Evolutionary conservation across 2,113 vertebrate genomes (phyloP), one percentile per base, ranked within the genome.

Genomic region (Percopsis transmontana): DNA sequence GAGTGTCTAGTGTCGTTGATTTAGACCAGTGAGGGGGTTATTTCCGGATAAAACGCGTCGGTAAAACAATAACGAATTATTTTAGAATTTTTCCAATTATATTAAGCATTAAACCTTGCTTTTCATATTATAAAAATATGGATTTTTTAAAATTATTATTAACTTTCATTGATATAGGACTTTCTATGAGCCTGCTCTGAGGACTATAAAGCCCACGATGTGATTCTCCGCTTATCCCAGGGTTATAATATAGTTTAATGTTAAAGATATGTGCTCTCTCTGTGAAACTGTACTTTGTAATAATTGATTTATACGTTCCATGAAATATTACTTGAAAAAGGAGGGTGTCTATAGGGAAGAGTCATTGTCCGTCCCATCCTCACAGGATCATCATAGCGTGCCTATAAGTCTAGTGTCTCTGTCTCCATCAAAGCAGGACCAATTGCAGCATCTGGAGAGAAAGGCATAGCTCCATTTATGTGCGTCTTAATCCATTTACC

Each of bases 401-500:
- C 53, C 59, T 60, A 33, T 63, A 18, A 48, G 20, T 65, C 44
- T 47, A n/a, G 16, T 2, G 18, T 65, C 51, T 3, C 51, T 3
- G 33, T 68, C 18, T 39, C 38, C 20, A 41, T 71, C 57, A 65
- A 68, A 77, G 70, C 47, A 11, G 6, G 42, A 55, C 55, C 48
- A 41, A 40, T 69, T 57, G 19, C 42, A 40, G 38, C 64, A 48
- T 73, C 68, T 4, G 0, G 38, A 16, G 55, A 74, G 64, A 53
- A 38, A 21, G n/a, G 48, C 40, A 64, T 33, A 39, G 47, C 55
- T 70, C 61, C 20, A 24, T 62, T 77, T 66, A 71, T 44, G 59
- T 2, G 7, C 9, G 33, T 81, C 70, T 73, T 67, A 67, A 76
- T 74, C 73, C 76, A 58, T 78, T 78, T 58, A 54, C 54, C 73